These are phyloP conservation scores for Enteromius afrohamiltoni DNA, from an alignment of 2,797 vertebrate genomes.

Conservation along the genomic window DNA sequence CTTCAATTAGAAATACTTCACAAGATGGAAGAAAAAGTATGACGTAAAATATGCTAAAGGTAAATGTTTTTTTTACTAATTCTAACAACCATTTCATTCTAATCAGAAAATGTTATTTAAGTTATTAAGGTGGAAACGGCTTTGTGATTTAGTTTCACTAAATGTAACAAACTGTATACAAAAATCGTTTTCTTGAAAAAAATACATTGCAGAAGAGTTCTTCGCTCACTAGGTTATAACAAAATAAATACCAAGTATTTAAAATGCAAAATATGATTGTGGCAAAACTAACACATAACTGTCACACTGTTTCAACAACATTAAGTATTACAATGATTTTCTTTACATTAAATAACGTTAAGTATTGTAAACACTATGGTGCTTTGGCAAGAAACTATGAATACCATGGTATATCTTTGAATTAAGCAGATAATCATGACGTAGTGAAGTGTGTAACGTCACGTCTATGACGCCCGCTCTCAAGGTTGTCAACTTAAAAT, in stretches of 20 bases:
- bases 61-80: no score
- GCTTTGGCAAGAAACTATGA: not conserved
- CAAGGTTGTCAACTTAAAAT: constrained; percentile 11
- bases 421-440: constrained; percentile 7
- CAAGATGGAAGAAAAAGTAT: not conserved
- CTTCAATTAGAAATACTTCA: not conserved
- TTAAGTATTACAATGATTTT: no score
- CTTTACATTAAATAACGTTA: not conserved
- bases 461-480: not conserved
- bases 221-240: not conserved
- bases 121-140: not conserved
- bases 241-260: not conserved
- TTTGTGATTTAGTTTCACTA: not conserved
- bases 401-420: not conserved
- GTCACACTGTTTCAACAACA: not conserved
- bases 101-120: not conserved
- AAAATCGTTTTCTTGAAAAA: not conserved
- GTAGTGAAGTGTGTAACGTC: constrained; percentile 4
- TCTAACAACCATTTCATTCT: not conserved
- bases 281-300: not conserved
- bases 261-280: not conserved
- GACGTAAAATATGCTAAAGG: not conserved
- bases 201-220: not conserved
- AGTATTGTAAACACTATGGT: not conserved
- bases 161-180: not conserved